Conservation (phyloP, 2,888 invertebrate species). For the Portevinia maculata region DNA sequence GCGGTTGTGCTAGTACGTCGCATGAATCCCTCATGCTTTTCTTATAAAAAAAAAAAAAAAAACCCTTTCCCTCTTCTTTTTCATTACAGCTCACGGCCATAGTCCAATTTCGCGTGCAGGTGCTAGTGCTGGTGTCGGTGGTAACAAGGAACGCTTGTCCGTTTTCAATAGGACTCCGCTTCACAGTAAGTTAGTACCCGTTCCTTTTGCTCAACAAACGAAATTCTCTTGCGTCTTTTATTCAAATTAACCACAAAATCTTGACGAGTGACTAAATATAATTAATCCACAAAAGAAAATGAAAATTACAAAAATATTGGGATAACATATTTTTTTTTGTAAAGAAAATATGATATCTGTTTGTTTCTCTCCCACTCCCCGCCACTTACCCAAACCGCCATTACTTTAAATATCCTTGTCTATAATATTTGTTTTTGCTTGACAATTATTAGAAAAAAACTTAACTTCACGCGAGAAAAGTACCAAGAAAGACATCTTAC, state of each 20-base stretch:
- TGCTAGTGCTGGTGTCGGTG: slow-evolving; percentile 73
- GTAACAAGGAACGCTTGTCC: slow-evolving; percentile 83
- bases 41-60: neutral
- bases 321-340: slow-evolving; percentile 8
- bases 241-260: slow-evolving; percentile 12
- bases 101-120: slow-evolving; percentile 79
- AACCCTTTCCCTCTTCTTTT: neutral
- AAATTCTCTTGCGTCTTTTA: slow-evolving; percentile 20
- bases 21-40: neutral
- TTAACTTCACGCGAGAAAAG: slow-evolving; percentile 83
- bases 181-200: slow-evolving; percentile 86
- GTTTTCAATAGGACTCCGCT: slow-evolving; percentile 84
- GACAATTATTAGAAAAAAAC: slow-evolving; percentile 77
- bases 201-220: slow-evolving; percentile 76
- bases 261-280: slow-evolving; percentile 12
- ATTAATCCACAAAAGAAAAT: neutral
- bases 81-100: slow-evolving; percentile 78
- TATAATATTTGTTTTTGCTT: slow-evolving; percentile 4
- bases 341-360: neutral
- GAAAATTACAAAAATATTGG: neutral
- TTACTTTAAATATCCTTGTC: neutral
- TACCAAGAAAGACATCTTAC: slow-evolving; percentile 84
- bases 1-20: slow-evolving; percentile 75
- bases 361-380: neutral
- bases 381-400: neutral